Conservation (phyloP, 2,888 invertebrate species). For the Lydus trimaculatus region DNA sequence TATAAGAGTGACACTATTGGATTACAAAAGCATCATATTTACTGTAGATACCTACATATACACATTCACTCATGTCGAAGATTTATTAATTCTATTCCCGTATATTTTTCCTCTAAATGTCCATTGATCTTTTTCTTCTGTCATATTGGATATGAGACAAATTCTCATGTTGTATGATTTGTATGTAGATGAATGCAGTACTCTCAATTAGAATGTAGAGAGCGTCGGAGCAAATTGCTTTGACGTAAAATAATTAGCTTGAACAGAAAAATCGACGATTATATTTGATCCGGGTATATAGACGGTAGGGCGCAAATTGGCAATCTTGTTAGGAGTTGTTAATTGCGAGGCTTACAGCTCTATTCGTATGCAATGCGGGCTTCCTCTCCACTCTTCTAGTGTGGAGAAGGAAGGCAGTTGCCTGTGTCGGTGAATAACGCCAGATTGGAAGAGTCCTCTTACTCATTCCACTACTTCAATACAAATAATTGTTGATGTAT, state of each 20-base stretch:
- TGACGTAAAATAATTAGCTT: conserved; percentile 58
- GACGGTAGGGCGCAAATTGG: conserved; percentile 54
- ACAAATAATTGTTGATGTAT: not conserved
- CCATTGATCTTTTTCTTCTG: not conserved
- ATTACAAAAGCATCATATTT: conserved; percentile 35
- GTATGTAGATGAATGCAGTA: conserved; percentile 6
- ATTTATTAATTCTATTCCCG: not conserved
- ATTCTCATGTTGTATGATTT: not conserved
- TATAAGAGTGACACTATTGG: conserved; percentile 40
- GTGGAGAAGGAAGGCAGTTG: not conserved
- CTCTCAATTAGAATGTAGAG: conserved; percentile 54
- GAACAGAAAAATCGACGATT: conserved; percentile 58
- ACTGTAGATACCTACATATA: not conserved
- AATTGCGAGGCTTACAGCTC: conserved; percentile 57
- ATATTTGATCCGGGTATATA: conserved; percentile 54
- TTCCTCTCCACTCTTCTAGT: conserved; percentile 30
- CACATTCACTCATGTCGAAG: not conserved
- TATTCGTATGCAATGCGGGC: conserved; percentile 57
- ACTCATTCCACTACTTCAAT: not conserved
- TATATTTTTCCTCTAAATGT: not conserved
- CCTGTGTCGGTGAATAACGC: conserved; percentile 18
- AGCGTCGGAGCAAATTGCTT: conserved; percentile 50
- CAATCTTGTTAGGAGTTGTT: conserved; percentile 60
- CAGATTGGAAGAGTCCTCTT: conserved; percentile 1
- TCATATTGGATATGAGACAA: not conserved